Conservation (phyloP, 2,888 invertebrate species). For the Yponomeuta plumbellus region DNA sequence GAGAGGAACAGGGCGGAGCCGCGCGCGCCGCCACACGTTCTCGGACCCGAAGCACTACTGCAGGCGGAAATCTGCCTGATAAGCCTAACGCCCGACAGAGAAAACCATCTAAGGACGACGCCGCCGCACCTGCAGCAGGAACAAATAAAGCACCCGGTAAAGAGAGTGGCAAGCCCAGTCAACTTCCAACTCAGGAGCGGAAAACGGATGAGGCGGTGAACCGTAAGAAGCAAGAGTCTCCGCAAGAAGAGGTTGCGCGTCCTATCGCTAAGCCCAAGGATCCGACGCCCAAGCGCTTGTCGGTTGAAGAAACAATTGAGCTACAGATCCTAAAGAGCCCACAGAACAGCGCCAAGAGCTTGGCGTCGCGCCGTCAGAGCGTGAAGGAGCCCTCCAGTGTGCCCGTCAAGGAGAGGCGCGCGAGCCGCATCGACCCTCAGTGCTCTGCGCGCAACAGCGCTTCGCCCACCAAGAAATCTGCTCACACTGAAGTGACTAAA, state of each 20-base stretch:
- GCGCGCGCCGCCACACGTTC: conserved; percentile 75
- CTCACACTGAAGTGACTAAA: conserved; percentile 30
- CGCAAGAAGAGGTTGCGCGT: neutral
- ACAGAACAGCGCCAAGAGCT: neutral
- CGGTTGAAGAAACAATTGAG: conserved; percentile 23
- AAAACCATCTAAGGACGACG: conserved; percentile 68
- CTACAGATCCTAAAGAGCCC: conserved; percentile 22
- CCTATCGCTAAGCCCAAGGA: neutral
- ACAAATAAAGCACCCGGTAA: conserved; percentile 60
- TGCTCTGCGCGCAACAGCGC: conserved; percentile 19
- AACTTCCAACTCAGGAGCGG: conserved; percentile 78
- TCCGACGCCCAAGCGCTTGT: neutral
- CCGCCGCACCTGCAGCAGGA: conserved; percentile 44
- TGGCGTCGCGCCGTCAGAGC: neutral
- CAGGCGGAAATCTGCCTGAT: conserved; percentile 81
- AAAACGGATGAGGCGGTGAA: conserved; percentile 79
- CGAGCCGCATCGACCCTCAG: neutral
- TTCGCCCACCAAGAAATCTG: conserved; percentile 42
- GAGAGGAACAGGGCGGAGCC: conserved; percentile 82
- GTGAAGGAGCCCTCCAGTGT: neutral
- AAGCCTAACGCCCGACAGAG: conserved; percentile 73
- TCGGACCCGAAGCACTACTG: conserved; percentile 81
- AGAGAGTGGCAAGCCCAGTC: conserved; percentile 77
- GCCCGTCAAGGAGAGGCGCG: neutral
- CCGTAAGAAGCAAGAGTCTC: conserved; percentile 35